Base-by-base conservation (phyloP, 2,113 vertebrate genomes). In the Microcebus jonahi region DNA sequence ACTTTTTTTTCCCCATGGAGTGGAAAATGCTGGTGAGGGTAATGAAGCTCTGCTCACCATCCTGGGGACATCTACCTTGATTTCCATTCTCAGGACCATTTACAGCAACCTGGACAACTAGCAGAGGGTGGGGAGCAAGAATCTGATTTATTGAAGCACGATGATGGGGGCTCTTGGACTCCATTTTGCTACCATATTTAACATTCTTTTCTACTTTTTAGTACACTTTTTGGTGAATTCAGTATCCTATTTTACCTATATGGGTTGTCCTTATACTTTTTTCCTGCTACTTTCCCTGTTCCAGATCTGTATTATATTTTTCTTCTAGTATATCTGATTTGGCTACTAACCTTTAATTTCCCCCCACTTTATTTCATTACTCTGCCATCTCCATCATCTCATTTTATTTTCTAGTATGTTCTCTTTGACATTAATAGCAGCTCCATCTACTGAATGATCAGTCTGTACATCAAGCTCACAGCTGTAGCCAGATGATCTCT, bases 211-310 rank as follows among this genome's bases (percentile, higher is more conserved):
- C 8, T 92, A 75, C n/a, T 79, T 87, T 71, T n/a, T 75, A 42
- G 48, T 48, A 87, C 23, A 73, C 59, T 79, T 36, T 91, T 68
- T 2, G 42, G 82, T 50, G 87, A 42, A 36, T 29, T 81, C 53
- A 50, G 34, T 55, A 9, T 21, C 92, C 50, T 71, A 55, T 55
- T 95, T 93, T 89, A 65, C 81, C 45, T 88, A 12, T 39, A 73
- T 68, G 76, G 1, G n/a, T 73, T 77, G 20, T 53, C 76, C 31
- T 67, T 53, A 82, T 8, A 48, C 8, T 53, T 34, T 68, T 76
- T 92, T 50, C 31, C 93, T 89, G 23, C 45, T 93, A 79, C 31
- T 53, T 86, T 55, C 76, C 63, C 48, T 91, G 25, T 75, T 91
- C 48, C 29, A 63, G 27, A 39, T 89, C 70, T 71, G 20, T 88